Evolutionary conservation across 2,113 vertebrate genomes (phyloP).

Genomic region (Herpetotheres cachinnans): DNA sequence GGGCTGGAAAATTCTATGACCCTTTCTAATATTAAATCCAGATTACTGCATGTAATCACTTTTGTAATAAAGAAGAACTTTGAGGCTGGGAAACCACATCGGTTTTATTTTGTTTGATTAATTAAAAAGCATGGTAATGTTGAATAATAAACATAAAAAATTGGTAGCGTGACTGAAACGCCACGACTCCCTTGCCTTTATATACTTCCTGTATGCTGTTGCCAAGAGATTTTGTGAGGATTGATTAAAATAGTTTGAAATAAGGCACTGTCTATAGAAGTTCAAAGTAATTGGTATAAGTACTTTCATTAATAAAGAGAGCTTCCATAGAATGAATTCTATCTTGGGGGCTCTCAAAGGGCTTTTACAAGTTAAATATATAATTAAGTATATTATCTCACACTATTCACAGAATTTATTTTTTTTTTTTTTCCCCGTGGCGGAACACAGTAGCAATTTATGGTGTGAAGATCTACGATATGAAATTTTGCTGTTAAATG

Average conservation of each 20-base stretch:
- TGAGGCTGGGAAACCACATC: neutral
- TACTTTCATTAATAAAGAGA: slow-evolving; percentile 56
- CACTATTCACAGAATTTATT: neutral
- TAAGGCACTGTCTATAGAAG: slow-evolving; percentile 35
- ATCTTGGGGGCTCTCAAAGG: slow-evolving; percentile 43
- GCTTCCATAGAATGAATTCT: slow-evolving; percentile 40
- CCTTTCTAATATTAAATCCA: slow-evolving; percentile 32
- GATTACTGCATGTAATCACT: slow-evolving; percentile 28
- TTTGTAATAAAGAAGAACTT: slow-evolving; percentile 38
- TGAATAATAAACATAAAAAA: slow-evolving; percentile 47
- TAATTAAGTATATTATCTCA: slow-evolving; percentile 54
- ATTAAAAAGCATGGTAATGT: slow-evolving; percentile 25
- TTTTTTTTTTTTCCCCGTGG: neutral
- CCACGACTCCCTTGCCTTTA: neutral
- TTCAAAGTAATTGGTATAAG: slow-evolving; percentile 61
- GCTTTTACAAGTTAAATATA: slow-evolving; percentile 60
- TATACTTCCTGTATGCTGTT: neutral
- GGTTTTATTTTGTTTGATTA: slow-evolving; percentile 45
- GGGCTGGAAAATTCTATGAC: slow-evolving; percentile 16
- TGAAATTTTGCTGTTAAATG: neutral
- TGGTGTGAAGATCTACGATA: neutral
- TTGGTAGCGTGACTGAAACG: neutral
- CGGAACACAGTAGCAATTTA: neutral
- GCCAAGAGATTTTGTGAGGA: slow-evolving; percentile 56
- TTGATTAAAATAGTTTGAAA: slow-evolving; percentile 66